These are phyloP conservation scores for Allophyes oxyacanthae DNA, from an alignment of 2,888 invertebrate genomes.

Conservation along the genomic window DNA sequence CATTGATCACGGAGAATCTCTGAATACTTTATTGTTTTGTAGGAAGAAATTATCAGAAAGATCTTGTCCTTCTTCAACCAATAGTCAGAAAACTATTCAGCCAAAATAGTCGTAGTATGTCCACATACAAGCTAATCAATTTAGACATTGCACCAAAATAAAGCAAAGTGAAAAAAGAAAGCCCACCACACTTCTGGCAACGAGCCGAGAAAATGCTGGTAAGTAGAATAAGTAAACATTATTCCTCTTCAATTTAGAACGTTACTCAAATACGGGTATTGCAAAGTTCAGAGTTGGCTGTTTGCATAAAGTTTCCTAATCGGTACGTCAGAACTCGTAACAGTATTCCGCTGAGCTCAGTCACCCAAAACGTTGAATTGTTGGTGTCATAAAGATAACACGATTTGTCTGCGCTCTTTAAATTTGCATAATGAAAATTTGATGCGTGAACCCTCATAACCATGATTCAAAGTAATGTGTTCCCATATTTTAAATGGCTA, in stretches of 20 bases:
- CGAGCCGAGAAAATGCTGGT: conserved; percentile 42
- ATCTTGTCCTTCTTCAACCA: too few relatives aligned
- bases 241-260: conserved; percentile 45
- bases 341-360: conserved; percentile 46
- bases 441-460: conserved; percentile 24
- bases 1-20: too few relatives aligned
- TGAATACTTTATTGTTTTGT: too few relatives aligned
- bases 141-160: conserved; percentile 35
- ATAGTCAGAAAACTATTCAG: neutral
- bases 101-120: conserved; percentile 1
- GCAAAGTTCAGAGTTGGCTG: conserved; percentile 31
- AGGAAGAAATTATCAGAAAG: too few relatives aligned
- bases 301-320: conserved; percentile 44
- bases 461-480: conserved; percentile 14
- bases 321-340: conserved; percentile 41
- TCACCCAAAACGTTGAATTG: conserved; percentile 52
- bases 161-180: conserved; percentile 30
- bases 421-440: conserved; percentile 48
- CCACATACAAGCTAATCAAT: conserved; percentile 41
- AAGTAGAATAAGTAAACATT: conserved; percentile 47
- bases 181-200: conserved; percentile 46
- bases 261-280: conserved; percentile 49
- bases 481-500: neutral
- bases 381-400: conserved; percentile 57
- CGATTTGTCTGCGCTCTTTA: conserved; percentile 58